Evolutionary conservation across 2,888 invertebrate genomes (phyloP), one percentile per base, ranked within the genome.

Genomic region (Dryobota labecula): DNA sequence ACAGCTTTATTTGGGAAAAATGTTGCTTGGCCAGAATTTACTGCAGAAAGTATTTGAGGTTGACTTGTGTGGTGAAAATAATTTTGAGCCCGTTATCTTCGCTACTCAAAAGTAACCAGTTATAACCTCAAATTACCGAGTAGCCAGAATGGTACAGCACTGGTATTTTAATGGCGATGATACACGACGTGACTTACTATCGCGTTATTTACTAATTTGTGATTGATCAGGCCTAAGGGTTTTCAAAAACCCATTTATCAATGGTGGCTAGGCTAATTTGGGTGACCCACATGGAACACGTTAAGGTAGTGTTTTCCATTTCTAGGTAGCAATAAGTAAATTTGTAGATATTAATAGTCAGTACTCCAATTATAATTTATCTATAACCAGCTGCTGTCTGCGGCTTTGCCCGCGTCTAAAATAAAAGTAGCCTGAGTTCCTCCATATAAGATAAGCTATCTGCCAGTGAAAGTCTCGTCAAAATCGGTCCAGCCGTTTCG

Each of bases 1-100:
- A 9, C 24, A 36, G 18, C 27, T 27, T 61, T 30, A 27, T 75
- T 38, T 62, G 78, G 33, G 9, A 77, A 41, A 62, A 51, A 58
- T 75, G 78, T 53, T 30, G 51, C 11, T 24, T 13, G 57, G 15
- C n/a, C 70, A 9, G 18, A 62, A 8, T 51, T 51, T 27, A 56
- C 18, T 45, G 45, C n/a, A 57, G 33, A 57, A 77, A 57, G 33
- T 62, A 24, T 47, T 62, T 38, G 9, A 43, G 15, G 24, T 24
- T 15, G 2, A 47, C 41, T 65, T 67, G 45, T 67, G 24, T 30
- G 57, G 43, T n/a, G 18, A 20, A 53, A 47, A n/a, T 24, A 43
- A 47, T 67, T 67, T 76, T 41, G 11, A 30, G 1, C 24, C 6
- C 0, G 57, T n/a, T 9, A 9, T 24, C 18, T 18, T 18, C 18